A percentile compares a stretch with the other conserved stretches of the same genome.
These are phyloP conservation scores for Aplysia californica DNA, from an alignment of 1,140 invertebrate genomes.

Conservation along the genomic window DNA sequence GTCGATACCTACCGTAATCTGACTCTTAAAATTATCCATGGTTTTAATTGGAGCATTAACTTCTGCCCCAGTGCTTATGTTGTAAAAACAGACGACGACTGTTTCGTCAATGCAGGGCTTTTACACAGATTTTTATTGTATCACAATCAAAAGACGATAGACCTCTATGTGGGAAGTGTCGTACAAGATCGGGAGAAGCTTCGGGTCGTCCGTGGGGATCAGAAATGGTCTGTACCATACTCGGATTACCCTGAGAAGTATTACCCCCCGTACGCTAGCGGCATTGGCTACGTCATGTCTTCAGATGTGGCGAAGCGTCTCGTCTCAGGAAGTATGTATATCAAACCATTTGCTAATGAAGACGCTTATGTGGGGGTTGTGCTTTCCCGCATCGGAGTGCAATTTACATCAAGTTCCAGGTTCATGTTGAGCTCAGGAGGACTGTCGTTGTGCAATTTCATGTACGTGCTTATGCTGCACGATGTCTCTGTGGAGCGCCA, in stretches of 20 bases:
- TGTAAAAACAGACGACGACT: conserved; percentile 60
- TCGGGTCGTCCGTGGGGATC: conserved; percentile 40
- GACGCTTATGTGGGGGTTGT: conserved; percentile 57
- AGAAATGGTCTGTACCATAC: conserved; percentile 44
- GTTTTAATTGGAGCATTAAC: conserved; percentile 42
- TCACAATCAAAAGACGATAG: conserved; percentile 33
- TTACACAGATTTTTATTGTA: conserved; percentile 46
- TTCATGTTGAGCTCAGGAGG: conserved; percentile 45
- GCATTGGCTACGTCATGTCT: conserved; percentile 52
- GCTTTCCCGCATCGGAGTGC: conserved; percentile 36
- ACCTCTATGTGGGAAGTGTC: conserved; percentile 53
- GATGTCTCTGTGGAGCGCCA: conserved; percentile 39
- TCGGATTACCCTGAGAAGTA: conserved; percentile 36
- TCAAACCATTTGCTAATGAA: conserved; percentile 50
- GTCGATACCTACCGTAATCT: conserved; percentile 55
- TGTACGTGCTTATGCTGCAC: conserved; percentile 52
- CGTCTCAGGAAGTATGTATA: conserved; percentile 40
- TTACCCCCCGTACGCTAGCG: conserved; percentile 56
- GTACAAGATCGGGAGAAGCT: conserved; percentile 31
- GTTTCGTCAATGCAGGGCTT: conserved; percentile 52
- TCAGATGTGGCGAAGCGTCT: conserved; percentile 45
- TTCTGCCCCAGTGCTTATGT: conserved; percentile 42
- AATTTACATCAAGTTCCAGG: conserved; percentile 39
- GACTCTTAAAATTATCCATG: conserved; percentile 53
- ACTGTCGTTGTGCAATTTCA: conserved; percentile 52